Conservation (phyloP, 2,888 invertebrate genomes). For the Seira musarum region DNA sequence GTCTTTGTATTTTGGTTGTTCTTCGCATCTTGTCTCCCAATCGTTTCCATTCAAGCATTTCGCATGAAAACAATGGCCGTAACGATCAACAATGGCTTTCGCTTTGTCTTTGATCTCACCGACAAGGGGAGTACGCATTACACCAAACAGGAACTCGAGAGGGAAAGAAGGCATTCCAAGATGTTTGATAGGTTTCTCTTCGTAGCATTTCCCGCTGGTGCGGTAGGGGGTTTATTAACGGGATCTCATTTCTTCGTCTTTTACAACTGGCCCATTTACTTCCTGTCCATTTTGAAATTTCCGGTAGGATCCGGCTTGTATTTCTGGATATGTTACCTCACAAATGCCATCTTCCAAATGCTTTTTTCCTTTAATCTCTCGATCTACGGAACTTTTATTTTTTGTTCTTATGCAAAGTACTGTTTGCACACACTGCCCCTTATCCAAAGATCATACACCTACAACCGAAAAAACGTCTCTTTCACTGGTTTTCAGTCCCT, state of each 20-base stretch:
- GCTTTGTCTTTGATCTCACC: no score
- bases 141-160: not conserved
- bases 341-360: not conserved
- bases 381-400: no score
- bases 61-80: no score
- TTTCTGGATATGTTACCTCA: not conserved
- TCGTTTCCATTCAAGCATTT: not conserved
- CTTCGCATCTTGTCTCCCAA: not conserved
- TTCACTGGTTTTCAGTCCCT: no score
- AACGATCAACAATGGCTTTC: no score
- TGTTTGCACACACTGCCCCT: not conserved
- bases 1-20: slow-evolving; percentile 12
- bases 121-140: not conserved
- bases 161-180: not conserved
- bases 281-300: not conserved
- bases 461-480: no score
- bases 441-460: not conserved
- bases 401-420: no score
- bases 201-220: not conserved
- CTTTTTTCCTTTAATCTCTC: no score
- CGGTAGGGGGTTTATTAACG: not conserved
- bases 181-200: not conserved
- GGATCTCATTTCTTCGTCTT: not conserved
- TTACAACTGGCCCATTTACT: not conserved
- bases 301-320: not conserved